These are phyloP conservation scores for Lasioglossum lativentre DNA, from an alignment of 2,888 invertebrate genomes.

Conservation along the genomic window DNA sequence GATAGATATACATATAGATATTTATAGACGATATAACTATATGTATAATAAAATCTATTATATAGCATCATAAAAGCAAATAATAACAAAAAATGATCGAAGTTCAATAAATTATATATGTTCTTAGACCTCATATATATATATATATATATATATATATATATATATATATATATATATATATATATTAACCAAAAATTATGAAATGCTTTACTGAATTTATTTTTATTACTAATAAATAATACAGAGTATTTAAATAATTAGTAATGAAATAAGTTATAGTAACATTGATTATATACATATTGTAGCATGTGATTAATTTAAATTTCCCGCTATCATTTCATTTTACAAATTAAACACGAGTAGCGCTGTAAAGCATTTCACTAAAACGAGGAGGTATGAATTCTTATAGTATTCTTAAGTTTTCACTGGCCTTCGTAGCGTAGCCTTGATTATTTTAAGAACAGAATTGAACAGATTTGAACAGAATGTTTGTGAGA, in stretches of 20 bases:
- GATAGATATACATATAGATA: conserved; percentile 6
- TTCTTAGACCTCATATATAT: not conserved
- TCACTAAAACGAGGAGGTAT: not conserved
- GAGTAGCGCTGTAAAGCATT: not conserved
- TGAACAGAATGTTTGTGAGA: not conserved
- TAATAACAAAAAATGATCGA: not conserved
- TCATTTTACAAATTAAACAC: not conserved
- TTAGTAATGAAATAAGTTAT: not conserved
- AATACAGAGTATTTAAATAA: not conserved
- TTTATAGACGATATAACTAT: not conserved
- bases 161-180: not conserved
- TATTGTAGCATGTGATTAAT: not conserved
- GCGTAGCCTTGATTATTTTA: not conserved
- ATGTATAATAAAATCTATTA: not conserved
- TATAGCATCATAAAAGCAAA: not conserved
- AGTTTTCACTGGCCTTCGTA: not conserved
- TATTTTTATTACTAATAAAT: not conserved
- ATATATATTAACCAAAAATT: not conserved
- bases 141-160: not conserved
- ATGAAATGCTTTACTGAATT: not conserved
- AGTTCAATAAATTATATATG: not conserved
- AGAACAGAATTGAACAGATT: too few species aligned
- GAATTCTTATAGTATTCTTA: not conserved
- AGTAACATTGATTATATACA: not conserved
- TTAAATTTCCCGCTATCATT: conserved; percentile 3